These are phyloP conservation scores for Hemitrygon akajei DNA, from an alignment of 2,797 vertebrate genomes.

Conservation along the genomic window DNA sequence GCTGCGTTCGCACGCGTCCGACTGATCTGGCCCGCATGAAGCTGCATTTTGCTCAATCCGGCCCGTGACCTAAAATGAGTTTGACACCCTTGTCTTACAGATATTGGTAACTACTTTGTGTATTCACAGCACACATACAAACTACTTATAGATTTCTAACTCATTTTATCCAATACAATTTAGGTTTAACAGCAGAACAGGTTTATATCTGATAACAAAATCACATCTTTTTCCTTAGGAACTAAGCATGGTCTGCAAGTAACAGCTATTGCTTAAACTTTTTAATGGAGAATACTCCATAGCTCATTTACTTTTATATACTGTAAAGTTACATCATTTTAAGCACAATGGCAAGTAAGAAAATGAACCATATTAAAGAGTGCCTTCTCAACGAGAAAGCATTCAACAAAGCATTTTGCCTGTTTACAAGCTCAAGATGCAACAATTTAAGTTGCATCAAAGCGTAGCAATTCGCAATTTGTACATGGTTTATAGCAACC, in stretches of 20 bases:
- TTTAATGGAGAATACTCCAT: neutral
- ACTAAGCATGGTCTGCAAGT: neutral
- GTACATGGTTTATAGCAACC: neutral
- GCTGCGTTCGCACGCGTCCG: no score
- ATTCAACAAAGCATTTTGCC: neutral
- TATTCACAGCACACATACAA: neutral
- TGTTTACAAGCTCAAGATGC: neutral
- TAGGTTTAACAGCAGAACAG: neutral
- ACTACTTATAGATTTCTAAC: neutral
- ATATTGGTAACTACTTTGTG: neutral
- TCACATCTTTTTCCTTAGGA: neutral
- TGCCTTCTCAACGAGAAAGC: neutral
- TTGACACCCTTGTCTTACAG: no score
- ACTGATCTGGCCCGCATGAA: no score
- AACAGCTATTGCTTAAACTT: neutral
- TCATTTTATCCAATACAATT: neutral
- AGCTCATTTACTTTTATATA: neutral
- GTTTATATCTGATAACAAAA: neutral
- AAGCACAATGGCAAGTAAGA: neutral
- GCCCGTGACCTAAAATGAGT: no score
- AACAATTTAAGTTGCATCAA: neutral
- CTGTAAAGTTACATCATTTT: neutral
- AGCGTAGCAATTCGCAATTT: neutral
- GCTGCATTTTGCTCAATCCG: no score
- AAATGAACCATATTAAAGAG: neutral